A percentile compares a stretch with the other conserved stretches of the same genome.
phyloP scores from a whole-genome alignment of 2,888 invertebrate genomes.

The Tenthredo distinguenda region DNA sequence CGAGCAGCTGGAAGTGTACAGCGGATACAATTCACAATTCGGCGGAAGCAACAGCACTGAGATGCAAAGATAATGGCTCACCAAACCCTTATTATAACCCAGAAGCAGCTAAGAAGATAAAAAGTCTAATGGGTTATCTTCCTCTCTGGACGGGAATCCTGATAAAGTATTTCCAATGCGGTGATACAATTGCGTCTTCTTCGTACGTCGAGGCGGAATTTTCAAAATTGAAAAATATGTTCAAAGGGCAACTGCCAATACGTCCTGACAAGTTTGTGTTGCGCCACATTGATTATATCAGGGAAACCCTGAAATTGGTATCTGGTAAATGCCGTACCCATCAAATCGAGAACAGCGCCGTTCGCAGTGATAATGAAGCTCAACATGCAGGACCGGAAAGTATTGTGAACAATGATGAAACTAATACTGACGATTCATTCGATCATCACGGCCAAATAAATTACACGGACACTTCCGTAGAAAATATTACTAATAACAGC shows the following conservation, averaged over 20 bases:
- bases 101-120: constrained; percentile 51
- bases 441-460: too few species aligned
- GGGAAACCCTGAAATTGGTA: constrained; percentile 49
- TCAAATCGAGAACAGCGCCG: too few species aligned
- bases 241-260: constrained; percentile 54
- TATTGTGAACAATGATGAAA: background rate
- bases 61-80: background rate
- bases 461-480: background rate
- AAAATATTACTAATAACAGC: background rate
- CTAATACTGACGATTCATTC: background rate
- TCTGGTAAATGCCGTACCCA: background rate
- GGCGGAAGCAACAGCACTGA: constrained; percentile 4
- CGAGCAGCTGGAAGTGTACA: constrained; percentile 8
- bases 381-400: background rate
- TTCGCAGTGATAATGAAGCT: background rate
- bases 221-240: constrained; percentile 54
- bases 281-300: constrained; percentile 49
- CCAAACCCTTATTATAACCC: constrained; percentile 57
- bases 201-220: constrained; percentile 55
- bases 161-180: constrained; percentile 41
- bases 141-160: constrained; percentile 55
- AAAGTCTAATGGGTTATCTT: constrained; percentile 49
- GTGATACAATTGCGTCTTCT: constrained; percentile 53
- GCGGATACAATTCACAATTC: background rate
- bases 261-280: too few species aligned